Conservation (phyloP, 2,113 vertebrate species). For the Otis tarda region DNA sequence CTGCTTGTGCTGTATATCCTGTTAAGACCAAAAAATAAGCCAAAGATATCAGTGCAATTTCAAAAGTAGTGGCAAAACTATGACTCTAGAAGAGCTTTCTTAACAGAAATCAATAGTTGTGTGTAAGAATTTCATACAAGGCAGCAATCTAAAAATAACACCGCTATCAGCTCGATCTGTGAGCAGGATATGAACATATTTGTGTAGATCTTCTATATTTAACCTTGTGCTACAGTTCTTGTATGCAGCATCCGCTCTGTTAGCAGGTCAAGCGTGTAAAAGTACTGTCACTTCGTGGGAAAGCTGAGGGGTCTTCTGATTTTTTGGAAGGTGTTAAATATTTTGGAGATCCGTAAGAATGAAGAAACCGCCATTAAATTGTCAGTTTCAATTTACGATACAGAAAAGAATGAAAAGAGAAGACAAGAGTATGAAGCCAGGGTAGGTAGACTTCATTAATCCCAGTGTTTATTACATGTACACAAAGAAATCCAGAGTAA, state of each 20-base stretch:
- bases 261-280: neutral
- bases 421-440: slow-evolving; percentile 54
- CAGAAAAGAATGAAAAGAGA: slow-evolving; percentile 66
- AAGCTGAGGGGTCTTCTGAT: neutral
- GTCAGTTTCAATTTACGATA: slow-evolving; percentile 75
- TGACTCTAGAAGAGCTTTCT: neutral
- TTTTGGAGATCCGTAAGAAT: slow-evolving; percentile 73
- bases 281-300: neutral
- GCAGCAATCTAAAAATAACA: neutral
- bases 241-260: neutral
- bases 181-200: neutral
- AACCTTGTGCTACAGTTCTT: neutral
- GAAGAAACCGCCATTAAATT: slow-evolving; percentile 74
- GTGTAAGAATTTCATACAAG: neutral
- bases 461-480: neutral
- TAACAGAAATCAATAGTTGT: neutral
- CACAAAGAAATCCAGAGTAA: neutral
- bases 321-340: slow-evolving; percentile 73
- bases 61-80: neutral
- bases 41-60: neutral
- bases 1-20: neutral
- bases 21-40: neutral
- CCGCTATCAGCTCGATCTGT: neutral
- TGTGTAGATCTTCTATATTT: neutral
- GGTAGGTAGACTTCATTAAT: slow-evolving; percentile 68